Percentiles rank a stretch among this genome's conserved stretches.
These are phyloP conservation scores for Poeciliopsis turneri DNA, from an alignment of 2,797 vertebrate species.

Conservation along the genomic window DNA sequence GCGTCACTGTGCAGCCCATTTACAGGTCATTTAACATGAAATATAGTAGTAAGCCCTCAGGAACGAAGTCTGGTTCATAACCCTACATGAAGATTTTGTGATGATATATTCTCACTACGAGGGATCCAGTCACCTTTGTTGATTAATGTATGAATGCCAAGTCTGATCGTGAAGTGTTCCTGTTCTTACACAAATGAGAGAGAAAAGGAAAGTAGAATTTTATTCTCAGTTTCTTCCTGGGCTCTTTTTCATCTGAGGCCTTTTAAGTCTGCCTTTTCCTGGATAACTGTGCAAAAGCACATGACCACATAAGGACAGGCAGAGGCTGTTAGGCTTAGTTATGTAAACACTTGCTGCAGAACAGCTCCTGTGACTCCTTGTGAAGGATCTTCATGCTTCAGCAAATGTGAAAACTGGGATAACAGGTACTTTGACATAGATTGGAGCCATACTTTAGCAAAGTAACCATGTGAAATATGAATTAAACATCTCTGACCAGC, in stretches of 20 bases:
- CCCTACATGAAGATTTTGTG: conserved; percentile 21
- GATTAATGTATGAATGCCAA: conserved; percentile 29
- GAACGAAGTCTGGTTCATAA: conserved; percentile 28
- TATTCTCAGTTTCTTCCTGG: conserved; percentile 55
- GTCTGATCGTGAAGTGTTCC: conserved; percentile 30
- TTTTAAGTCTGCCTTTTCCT: conserved; percentile 64
- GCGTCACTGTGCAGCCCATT: too few relatives aligned
- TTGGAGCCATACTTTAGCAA: conserved; percentile 9
- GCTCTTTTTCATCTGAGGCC: conserved; percentile 37
- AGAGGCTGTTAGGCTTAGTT: conserved; percentile 61
- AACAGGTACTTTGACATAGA: conserved; percentile 37
- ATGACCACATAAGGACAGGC: conserved; percentile 85
- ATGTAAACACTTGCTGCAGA: conserved; percentile 77
- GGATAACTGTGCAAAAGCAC: conserved; percentile 63
- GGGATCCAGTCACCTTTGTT: conserved; percentile 13
- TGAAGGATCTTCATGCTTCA: conserved; percentile 49
- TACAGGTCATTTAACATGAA: conserved; percentile 53
- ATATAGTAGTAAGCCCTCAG: conserved; percentile 27
- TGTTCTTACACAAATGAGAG: not conserved
- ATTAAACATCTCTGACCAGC: conserved; percentile 24
- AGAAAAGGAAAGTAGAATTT: conserved; percentile 13
- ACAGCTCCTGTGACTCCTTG: conserved; percentile 53
- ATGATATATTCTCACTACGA: conserved; percentile 41
- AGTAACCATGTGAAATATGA: conserved; percentile 41
- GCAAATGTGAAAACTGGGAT: conserved; percentile 32